Base-by-base conservation (phyloP, 2,113 vertebrate species). In the Gopherus flavomarginatus region DNA sequence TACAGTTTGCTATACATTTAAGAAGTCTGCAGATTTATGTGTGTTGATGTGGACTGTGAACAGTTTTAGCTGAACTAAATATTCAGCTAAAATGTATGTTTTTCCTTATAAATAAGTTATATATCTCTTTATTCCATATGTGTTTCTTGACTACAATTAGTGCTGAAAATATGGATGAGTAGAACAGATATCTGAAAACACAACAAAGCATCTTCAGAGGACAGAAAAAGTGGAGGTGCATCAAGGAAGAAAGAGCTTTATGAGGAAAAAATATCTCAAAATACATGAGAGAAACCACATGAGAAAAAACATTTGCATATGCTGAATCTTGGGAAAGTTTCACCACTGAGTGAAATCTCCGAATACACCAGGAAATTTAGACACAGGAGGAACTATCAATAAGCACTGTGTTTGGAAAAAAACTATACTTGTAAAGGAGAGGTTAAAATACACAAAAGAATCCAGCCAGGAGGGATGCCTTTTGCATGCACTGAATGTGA, bases 141-240 rank as follows among this genome's bases (percentile, higher is more conserved):
- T 38, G 0, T 0, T 0, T 56, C 47, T 83, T 81, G n/a, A 21
- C 56, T 80, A n/a, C 59, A 12, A 2, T 21, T 86, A 42, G 26
- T 54, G 38, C 72, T 42, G 72, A 44, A 47, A 78, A 78, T 44
- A 44, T 47, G 75, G 11, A 6, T 9, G 1, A 5, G 9, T 72
- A 59, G 27, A 92, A n/a, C 72, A 87, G 38, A 87, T 57, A 78
- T 27, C 22, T 85, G 75, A 85, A 94, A 94, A 81, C 4, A 2
- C 44, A 83, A 50, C 56, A 72, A 72, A 94, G 11, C 4, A 0
- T 59, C 72, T 44, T 81, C 88, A 93, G 38, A 72, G 57, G 29
- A 96, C 4, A 53, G 59, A 22, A 53, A 78, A 22, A 13, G 13
- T 1, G 7, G 57, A 85, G 52, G 11, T 14, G 11, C 49, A 53